These are phyloP conservation scores for Sphaerophoria rueppellii DNA, from an alignment of 2,888 invertebrate genomes.

Conservation along the genomic window DNA sequence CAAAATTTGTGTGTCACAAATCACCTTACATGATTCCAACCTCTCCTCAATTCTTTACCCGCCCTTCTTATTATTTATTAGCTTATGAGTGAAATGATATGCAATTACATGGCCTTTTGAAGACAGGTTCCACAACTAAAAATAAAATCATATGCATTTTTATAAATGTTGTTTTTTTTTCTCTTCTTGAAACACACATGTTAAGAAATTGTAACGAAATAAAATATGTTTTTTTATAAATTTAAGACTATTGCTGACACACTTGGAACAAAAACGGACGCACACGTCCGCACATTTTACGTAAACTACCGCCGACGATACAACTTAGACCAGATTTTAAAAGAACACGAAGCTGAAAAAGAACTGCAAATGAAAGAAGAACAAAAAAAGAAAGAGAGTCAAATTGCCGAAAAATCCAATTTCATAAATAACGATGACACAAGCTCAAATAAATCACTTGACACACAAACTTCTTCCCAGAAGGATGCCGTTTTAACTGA, in stretches of 20 bases:
- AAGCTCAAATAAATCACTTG: conserved; percentile 67
- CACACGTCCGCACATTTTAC: conserved; percentile 95
- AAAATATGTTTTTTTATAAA: neutral
- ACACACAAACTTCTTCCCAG: conserved; percentile 52
- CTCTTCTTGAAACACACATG: neutral
- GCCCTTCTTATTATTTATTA: too few species aligned
- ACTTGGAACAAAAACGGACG: conserved; percentile 96
- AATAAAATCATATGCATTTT: too few species aligned
- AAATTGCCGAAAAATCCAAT: conserved; percentile 48
- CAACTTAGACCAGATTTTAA: conserved; percentile 92
- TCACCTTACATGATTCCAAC: too few species aligned
- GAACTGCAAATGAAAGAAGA: conserved; percentile 77
- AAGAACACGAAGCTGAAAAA: conserved; percentile 91
- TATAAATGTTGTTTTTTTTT: too few species aligned
- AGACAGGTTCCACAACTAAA: too few species aligned
- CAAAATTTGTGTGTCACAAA: too few species aligned
- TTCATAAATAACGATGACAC: conserved; percentile 53
- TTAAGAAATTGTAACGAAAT: neutral
- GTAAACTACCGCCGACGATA: conserved; percentile 94
- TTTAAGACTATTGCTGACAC: conserved; percentile 94
- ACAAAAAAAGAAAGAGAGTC: conserved; percentile 65
- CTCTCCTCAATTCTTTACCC: too few species aligned
- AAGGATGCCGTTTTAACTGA: conserved; percentile 77
- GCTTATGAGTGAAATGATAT: too few species aligned
- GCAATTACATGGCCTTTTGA: too few species aligned